A percentile compares a stretch with the other conserved stretches of the same genome.
Conservation (phyloP, 2,888 invertebrate genomes). For the Zele albiditarsus region DNA sequence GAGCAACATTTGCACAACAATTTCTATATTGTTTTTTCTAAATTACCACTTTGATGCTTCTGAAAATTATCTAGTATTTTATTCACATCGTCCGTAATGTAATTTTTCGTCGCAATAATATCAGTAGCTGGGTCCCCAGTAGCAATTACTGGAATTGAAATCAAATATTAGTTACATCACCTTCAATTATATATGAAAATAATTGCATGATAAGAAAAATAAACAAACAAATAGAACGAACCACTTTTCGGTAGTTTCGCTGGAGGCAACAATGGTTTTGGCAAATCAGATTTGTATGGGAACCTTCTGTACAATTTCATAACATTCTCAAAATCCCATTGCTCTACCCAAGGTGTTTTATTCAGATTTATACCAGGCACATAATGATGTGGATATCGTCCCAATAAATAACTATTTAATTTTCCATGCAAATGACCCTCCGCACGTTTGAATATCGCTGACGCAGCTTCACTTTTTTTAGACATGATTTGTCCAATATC, state of each 20-base stretch:
- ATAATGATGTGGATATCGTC: constrained; percentile 43
- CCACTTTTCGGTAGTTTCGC: constrained; percentile 59
- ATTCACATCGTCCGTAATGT: constrained; percentile 59
- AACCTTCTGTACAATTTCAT: constrained; percentile 58
- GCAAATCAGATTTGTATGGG: constrained; percentile 65
- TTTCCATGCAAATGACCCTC: constrained; percentile 55
- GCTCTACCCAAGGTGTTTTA: constrained; percentile 49
- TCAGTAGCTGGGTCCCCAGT: constrained; percentile 63
- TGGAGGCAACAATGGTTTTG: constrained; percentile 67
- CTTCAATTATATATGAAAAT: constrained; percentile 26
- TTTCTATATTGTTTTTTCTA: neutral
- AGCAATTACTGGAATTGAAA: constrained; percentile 53
- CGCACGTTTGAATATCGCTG: constrained; percentile 49
- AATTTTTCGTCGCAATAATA: constrained; percentile 58
- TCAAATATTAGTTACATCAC: constrained; percentile 3
- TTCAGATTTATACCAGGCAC: constrained; percentile 61
- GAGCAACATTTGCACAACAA: neutral
- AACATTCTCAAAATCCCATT: constrained; percentile 52
- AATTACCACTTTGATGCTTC: constrained; percentile 55
- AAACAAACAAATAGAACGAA: constrained; percentile 50
- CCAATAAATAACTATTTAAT: constrained; percentile 48
- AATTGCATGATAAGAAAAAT: constrained; percentile 28
- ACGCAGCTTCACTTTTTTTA: neutral
- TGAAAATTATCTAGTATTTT: constrained; percentile 57
- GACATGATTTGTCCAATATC: neutral